These are phyloP conservation scores for Drosophila formosana DNA, from an alignment of 2,888 invertebrate genomes.

Conservation along the genomic window DNA sequence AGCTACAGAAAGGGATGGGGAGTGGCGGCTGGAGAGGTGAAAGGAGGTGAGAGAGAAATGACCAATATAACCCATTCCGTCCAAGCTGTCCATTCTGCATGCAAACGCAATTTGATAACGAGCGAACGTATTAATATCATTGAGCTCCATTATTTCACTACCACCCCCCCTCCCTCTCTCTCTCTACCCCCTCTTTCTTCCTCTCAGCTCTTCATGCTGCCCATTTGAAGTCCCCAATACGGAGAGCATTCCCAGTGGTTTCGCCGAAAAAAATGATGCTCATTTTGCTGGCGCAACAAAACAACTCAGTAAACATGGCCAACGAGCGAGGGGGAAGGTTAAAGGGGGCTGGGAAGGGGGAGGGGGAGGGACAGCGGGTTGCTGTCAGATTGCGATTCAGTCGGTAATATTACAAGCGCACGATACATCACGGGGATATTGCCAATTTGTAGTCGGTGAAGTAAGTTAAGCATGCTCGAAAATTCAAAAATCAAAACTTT, in stretches of 20 bases:
- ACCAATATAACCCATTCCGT: constrained; percentile 30
- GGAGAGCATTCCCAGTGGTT: constrained; percentile 34
- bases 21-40: neutral
- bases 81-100: constrained; percentile 79
- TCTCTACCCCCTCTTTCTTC: neutral
- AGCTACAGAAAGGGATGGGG: neutral
- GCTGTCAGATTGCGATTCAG: constrained; percentile 31
- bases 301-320: constrained; percentile 13
- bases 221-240: neutral
- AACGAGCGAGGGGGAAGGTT: neutral
- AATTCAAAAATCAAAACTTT: neutral
- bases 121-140: constrained; percentile 84
- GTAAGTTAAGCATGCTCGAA: neutral
- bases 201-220: no score
- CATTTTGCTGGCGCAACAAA: constrained; percentile 48
- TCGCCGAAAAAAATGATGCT: constrained; percentile 59
- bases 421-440: neutral
- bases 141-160: constrained; percentile 73
- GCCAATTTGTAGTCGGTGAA: neutral
- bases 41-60: constrained; percentile 8
- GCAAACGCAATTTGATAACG: constrained; percentile 83
- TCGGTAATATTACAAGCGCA: neutral
- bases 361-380: neutral
- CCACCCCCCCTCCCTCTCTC: neutral
- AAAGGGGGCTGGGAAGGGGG: neutral